phyloP scores from a whole-genome alignment of 92 coral and sea anemone species.

The Palythoa heliodiscus region DNA sequence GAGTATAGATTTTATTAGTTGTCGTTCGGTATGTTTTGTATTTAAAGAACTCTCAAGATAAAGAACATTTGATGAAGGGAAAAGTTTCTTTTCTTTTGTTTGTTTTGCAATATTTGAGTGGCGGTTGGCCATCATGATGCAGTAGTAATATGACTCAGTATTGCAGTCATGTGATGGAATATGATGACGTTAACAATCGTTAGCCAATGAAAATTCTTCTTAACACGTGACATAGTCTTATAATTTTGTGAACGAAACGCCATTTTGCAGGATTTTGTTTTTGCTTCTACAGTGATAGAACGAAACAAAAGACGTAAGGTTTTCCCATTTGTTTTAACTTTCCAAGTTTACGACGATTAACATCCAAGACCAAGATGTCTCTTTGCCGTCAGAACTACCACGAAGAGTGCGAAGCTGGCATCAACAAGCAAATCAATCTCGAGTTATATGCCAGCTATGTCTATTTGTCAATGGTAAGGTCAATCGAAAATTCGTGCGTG shows the following conservation, averaged over 20 bases:
- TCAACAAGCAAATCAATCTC: constrained; percentile 99
- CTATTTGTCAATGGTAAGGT: constrained; percentile 77
- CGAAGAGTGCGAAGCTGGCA: constrained; percentile 91
- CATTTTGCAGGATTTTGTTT: constrained; percentile 71
- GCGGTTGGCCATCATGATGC: constrained; percentile 33
- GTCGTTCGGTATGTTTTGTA: too few species aligned
- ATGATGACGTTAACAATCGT: not conserved
- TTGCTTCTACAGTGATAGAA: constrained; percentile 99
- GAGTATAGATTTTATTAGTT: too few species aligned
- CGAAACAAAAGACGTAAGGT: constrained; percentile 62
- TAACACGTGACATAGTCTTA: constrained; percentile 18
- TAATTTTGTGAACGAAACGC: constrained; percentile 21
- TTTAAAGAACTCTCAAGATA: too few species aligned
- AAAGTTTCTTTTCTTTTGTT: too few species aligned
- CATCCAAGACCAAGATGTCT: constrained; percentile 47
- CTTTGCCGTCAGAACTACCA: constrained; percentile 96
- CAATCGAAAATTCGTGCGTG: not conserved
- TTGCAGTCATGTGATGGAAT: constrained; percentile 1
- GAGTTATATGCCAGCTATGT: constrained; percentile 98
- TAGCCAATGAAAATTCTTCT: constrained; percentile 14
- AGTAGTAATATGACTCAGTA: constrained; percentile 12
- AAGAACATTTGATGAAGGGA: too few species aligned
- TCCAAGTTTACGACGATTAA: constrained; percentile 6
- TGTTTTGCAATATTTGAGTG: not conserved
- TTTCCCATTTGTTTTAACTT: constrained; percentile 21